Percentiles rank a stretch among this genome's conserved stretches.
Evolutionary conservation across 2,797 vertebrate genomes (phyloP).

Genomic region (Alouatta caraya): DNA sequence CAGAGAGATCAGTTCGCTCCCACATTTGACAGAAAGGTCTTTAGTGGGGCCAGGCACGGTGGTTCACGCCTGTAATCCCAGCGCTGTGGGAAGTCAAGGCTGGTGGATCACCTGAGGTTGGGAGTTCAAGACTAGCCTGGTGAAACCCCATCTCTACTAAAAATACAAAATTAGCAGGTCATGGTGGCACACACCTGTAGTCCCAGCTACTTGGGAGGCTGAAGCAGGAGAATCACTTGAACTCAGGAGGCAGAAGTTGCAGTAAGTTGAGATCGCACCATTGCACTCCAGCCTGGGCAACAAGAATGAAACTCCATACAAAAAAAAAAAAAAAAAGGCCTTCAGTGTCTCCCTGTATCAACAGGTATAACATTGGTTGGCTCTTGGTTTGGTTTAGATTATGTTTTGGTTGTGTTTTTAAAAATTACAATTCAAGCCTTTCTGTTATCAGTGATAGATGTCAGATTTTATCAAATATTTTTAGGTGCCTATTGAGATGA

Average conservation of each 20-base stretch:
- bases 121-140: neutral
- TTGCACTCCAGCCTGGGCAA: too few relatives aligned
- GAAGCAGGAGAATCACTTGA: neutral
- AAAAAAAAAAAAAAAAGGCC: neutral
- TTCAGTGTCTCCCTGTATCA: neutral
- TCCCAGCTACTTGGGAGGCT: neutral
- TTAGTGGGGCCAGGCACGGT: neutral
- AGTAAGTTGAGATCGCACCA: too few relatives aligned
- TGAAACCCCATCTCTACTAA: neutral
- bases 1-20: neutral
- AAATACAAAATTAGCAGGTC: neutral
- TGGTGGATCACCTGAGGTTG: neutral
- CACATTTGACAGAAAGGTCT: neutral
- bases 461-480: neutral
- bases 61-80: neutral
- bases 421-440: neutral
- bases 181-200: neutral
- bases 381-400: neutral
- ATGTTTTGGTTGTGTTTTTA: neutral
- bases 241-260: too few relatives aligned
- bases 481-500: neutral
- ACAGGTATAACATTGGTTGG: neutral
- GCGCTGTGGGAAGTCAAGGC: neutral
- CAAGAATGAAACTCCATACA: neutral
- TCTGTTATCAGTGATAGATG: neutral